Percentiles rank a stretch among this genome's conserved stretches.
Conservation (phyloP, 2,113 vertebrate genomes). For the Aramus guarauna region DNA sequence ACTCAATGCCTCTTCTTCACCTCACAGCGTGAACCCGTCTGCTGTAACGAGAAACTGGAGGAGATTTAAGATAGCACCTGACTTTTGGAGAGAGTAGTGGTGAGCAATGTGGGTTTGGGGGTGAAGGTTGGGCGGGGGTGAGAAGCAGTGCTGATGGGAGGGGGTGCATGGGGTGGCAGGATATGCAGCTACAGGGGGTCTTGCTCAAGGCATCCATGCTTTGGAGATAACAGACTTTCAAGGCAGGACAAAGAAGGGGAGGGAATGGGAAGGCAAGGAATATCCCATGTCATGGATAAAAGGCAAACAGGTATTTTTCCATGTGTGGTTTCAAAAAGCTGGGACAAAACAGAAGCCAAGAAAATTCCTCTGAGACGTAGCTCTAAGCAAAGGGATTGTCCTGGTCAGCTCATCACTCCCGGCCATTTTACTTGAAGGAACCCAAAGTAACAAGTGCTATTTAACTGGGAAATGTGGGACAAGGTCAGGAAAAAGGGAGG, state of each 20-base stretch:
- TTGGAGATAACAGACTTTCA: neutral
- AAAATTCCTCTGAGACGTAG: neutral
- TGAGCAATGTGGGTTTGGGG: neutral
- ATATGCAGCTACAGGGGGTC: neutral
- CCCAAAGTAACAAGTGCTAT: neutral
- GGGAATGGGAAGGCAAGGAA: neutral
- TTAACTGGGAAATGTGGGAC: neutral
- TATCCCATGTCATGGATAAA: neutral
- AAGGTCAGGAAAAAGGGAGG: neutral
- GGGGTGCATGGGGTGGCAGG: neutral
- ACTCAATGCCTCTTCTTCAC: neutral
- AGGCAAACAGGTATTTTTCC: neutral
- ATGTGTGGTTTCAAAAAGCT: neutral
- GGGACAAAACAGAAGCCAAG: neutral
- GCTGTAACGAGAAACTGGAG: accelerated
- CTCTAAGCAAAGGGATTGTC: neutral
- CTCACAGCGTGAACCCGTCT: neutral
- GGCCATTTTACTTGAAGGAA: neutral
- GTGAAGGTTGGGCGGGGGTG: neutral
- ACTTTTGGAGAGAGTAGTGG: neutral
- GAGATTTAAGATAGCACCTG: neutral
- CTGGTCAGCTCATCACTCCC: neutral
- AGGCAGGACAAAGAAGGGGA: neutral
- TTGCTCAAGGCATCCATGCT: neutral
- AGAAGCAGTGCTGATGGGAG: neutral